Evolutionary conservation across 2,888 invertebrate species (phyloP), one percentile per base, ranked within the genome.

Genomic region (Craniophora ligustri): DNA sequence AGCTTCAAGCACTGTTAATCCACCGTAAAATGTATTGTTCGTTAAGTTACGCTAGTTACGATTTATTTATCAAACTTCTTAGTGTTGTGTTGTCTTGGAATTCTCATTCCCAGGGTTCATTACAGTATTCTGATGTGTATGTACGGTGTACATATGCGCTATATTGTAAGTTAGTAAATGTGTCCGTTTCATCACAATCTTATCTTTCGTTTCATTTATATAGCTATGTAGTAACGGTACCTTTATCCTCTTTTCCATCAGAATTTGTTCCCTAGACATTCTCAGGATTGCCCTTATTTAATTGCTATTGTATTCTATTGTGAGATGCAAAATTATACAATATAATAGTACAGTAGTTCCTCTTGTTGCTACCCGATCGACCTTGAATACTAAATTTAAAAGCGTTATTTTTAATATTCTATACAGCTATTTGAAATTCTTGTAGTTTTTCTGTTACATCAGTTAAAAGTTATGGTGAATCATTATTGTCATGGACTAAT

Each of bases 181-280:
- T 63, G 62, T 65, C 60, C 67, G 74, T 75, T 68, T 49, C 66
- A 72, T 74, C 71, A 70, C 73, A 73, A 56, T 68, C 70, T 66
- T 75, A 71, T 70, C 71, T 78, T 74, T 79, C 70, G 71, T 67
- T 71, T 77, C 58, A 59, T 72, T 66, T 66, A 72, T 82, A 79
- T 75, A 45, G 51, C 69, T 78, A 79, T 73, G 73, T 67, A 59
- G 65, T 67, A 72, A 67, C 68, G 67, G 73, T 73, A 38, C 66
- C 53, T 69, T 69, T 73, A 75, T 68, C 75, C 66, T 62, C 62
- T 70, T 61, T 48, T 66, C 58, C 58, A 73, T 74, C 73, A 58
- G 56, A 53, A 59, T 70, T 60, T 64, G 56, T 67, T 63, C 63
- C 63, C 49, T 63, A 69, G 50, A 42, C 67, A 59, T 71, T 67